Conservation (phyloP, 2,797 vertebrate genomes). For the Morelia viridis region DNA sequence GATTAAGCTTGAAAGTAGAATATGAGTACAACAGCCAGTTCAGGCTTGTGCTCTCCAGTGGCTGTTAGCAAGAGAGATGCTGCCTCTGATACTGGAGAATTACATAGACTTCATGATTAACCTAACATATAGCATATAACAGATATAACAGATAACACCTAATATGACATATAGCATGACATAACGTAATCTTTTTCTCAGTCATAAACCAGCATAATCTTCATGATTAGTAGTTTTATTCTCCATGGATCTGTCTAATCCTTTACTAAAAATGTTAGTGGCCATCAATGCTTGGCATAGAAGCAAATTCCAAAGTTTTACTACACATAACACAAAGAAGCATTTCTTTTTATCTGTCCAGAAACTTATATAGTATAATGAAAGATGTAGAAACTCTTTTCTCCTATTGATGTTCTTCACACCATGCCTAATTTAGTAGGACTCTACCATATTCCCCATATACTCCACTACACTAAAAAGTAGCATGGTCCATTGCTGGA, state of each 20-base stretch:
- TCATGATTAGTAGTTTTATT: background rate
- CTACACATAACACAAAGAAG: background rate
- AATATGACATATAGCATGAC: background rate
- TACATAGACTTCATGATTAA: background rate
- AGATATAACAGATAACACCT: background rate
- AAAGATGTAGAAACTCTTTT: background rate
- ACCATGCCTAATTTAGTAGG: background rate
- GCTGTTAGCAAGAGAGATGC: background rate
- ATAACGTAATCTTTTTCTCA: background rate
- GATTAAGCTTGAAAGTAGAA: background rate
- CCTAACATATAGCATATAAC: background rate
- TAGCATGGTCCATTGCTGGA: background rate
- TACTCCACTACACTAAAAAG: background rate
- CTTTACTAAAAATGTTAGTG: background rate
- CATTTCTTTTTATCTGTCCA: background rate
- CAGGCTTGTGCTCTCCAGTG: background rate
- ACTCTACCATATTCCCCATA: background rate
- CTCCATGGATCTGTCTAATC: background rate
- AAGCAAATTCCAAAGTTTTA: background rate
- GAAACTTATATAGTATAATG: background rate
- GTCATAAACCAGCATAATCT: background rate
- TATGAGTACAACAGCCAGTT: background rate
- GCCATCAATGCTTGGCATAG: background rate
- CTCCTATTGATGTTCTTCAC: background rate
- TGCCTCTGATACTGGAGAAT: background rate